Conservation (phyloP, 2,888 invertebrate genomes). For the Plebejus anna region DNA sequence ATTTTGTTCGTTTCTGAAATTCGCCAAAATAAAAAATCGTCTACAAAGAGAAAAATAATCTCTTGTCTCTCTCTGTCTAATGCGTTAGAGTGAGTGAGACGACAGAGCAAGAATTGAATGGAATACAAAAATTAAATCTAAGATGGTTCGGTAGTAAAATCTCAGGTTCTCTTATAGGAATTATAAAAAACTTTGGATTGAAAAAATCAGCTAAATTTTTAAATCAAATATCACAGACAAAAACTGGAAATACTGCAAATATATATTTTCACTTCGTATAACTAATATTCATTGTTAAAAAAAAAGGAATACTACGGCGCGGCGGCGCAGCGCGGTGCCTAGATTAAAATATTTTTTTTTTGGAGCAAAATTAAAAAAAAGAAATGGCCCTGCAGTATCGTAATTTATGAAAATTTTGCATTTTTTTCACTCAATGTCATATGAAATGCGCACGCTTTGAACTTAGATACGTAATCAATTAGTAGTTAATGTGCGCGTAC, state of each 20-base stretch:
- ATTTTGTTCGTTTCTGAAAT: not conserved
- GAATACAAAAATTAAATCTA: not conserved
- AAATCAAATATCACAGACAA: too few species aligned
- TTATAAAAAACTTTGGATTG: too few species aligned
- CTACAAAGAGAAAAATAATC: not conserved
- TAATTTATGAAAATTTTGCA: too few species aligned
- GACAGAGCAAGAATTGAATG: not conserved
- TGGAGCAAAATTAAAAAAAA: not conserved
- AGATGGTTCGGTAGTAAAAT: conserved; percentile 9
- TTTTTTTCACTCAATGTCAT: not conserved
- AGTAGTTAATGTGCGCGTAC: conserved; percentile 24
- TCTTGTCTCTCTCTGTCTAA: not conserved
- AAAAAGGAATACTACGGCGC: too few species aligned
- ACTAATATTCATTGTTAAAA: too few species aligned
- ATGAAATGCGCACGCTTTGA: conserved; percentile 23
- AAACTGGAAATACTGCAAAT: too few species aligned
- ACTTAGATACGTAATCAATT: not conserved
- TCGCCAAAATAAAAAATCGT: not conserved
- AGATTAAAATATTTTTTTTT: too few species aligned
- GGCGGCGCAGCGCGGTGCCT: too few species aligned
- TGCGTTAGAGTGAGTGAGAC: not conserved
- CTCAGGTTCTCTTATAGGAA: too few species aligned
- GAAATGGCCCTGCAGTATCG: not conserved
- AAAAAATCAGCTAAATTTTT: too few species aligned
- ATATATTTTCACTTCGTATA: too few species aligned